Evolutionary conservation across 2,888 invertebrate genomes (phyloP), one percentile per base, ranked within the genome.

Genomic region (Ormyrus rosae): DNA sequence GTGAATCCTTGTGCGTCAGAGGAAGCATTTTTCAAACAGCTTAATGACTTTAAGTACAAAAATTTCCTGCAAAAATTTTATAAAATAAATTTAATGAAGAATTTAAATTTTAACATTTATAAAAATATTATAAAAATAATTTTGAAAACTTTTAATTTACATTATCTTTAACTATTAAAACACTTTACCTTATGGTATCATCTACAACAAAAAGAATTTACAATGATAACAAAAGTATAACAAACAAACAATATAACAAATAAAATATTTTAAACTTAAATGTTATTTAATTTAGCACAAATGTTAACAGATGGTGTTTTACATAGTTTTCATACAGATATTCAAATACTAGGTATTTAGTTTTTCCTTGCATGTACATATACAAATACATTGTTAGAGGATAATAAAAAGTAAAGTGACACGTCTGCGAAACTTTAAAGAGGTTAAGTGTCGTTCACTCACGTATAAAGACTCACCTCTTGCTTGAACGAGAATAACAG

Each of bases 1-100:
- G 93, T 56, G 91, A 90, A 90, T 96, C 96, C 90, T 95, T 95
- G 90, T 95, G 94, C 82, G 94, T 94, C 83, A 96, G 90, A 83
- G 96, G 96, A 91, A 96, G 92, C 95, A 96, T 96, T 87, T 77
- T 84, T 13, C 51, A 50, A 63, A 61, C 63, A 58, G 9, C 53
- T 80, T 19, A 70, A 45, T 34, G 34, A 63, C 19, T 61, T 70
- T 74, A 60, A 46, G 64, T 74, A 65, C 50, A 70, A 70, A 77
- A 80, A 63, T 13, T 68, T 8, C 72, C 81, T 83, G 60, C 5
- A 73, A 6, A 77, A 64, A 63, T 34, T 34, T 34, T 34, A 63
- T 51, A 77, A 63, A 74, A n/a, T 50, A 68, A 50, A 19, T 63
- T 13, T 45, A 48, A 19, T 61, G 45, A 46, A 64, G 1, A 56